Evolutionary conservation across 2,797 vertebrate genomes (phyloP).

Genomic region (Aldrovandia affinis): DNA sequence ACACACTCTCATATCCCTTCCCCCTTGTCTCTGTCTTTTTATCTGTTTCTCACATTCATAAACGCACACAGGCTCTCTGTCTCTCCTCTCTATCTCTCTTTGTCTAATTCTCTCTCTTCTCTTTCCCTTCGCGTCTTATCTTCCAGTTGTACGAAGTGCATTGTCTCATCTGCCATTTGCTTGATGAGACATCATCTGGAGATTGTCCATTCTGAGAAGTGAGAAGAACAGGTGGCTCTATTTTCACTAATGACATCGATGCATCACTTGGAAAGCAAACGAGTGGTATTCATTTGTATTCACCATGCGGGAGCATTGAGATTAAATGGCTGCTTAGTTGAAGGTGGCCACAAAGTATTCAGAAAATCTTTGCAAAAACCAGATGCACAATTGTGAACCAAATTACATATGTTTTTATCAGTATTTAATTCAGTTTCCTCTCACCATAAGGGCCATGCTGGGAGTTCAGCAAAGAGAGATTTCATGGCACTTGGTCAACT

Average conservation of each 20-base stretch:
- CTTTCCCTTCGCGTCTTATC: neutral
- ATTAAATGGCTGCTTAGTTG: neutral
- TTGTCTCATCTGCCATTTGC: neutral
- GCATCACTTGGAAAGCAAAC: slow-evolving; percentile 5
- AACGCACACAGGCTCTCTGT: neutral
- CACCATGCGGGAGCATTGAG: neutral
- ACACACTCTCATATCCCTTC: neutral
- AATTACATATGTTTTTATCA: neutral
- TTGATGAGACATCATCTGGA: neutral
- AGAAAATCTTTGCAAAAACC: neutral
- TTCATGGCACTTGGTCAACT: neutral
- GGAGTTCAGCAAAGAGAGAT: neutral
- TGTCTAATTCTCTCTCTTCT: neutral
- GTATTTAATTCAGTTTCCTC: neutral
- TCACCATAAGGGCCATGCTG: neutral
- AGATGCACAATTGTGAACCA: neutral
- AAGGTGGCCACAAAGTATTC: neutral
- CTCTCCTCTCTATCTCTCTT: neutral
- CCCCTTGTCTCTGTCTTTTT: neutral
- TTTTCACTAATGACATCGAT: slow-evolving; percentile 10
- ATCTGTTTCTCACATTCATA: neutral
- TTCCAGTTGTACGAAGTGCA: neutral
- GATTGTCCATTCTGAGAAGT: neutral
- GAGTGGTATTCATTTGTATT: neutral
- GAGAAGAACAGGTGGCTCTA: slow-evolving; percentile 1